phyloP scores from a whole-genome alignment of 37 sponge, comb jelly and placozoan species.

The Corticium candelabrum region DNA sequence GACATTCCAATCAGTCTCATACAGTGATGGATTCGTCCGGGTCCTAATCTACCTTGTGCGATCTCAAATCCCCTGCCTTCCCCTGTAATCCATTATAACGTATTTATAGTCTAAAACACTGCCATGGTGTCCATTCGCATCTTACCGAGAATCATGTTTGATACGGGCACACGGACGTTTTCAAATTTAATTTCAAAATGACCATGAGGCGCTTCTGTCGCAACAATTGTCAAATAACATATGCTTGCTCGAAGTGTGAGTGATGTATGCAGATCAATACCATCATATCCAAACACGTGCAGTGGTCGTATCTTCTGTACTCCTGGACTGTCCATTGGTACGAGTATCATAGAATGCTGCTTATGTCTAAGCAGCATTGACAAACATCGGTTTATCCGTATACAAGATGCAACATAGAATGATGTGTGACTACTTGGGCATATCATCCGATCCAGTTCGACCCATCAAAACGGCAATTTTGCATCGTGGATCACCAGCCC shows the following conservation, averaged over 20 bases:
- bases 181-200: conserved; percentile 70
- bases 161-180: conserved; percentile 59
- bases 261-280: too few relatives aligned
- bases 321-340: conserved; percentile 73
- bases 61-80: conserved; percentile 95
- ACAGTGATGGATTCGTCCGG: conserved; percentile 90
- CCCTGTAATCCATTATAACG: conserved; percentile 24
- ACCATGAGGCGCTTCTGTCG: conserved; percentile 71
- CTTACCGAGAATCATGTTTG: conserved; percentile 61
- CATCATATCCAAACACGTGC: conserved; percentile 70
- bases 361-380: conserved; percentile 5
- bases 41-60: conserved; percentile 86
- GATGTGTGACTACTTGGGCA: background rate
- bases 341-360: conserved; percentile 78
- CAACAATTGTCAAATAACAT: conserved; percentile 1
- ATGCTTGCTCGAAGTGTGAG: too few relatives aligned
- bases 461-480: conserved; percentile 76
- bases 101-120: background rate
- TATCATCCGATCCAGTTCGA: conserved; percentile 2
- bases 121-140: background rate
- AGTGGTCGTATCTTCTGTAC: conserved; percentile 63
- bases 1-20: conserved; percentile 82
- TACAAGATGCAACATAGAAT: too few relatives aligned
- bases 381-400: background rate
- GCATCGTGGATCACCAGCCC: conserved; percentile 82